These are phyloP conservation scores for Plestiodon gilberti DNA, from an alignment of 2,113 vertebrate genomes.

Conservation along the genomic window DNA sequence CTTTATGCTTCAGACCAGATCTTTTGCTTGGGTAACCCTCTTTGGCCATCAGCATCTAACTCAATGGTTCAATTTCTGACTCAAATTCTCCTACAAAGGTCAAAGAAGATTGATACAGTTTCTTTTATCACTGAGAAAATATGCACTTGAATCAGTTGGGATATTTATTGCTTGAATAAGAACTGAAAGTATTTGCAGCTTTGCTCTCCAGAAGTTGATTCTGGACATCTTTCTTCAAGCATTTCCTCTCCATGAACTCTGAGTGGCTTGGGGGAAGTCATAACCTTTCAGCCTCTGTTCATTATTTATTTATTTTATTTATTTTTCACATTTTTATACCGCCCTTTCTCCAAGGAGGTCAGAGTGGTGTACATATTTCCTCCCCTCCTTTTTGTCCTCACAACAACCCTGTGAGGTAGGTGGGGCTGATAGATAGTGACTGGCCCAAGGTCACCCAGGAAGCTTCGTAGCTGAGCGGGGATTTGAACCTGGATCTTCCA, in stretches of 20 bases:
- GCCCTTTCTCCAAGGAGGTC: no score
- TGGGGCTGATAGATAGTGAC: no score
- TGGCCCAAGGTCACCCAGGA: no score
- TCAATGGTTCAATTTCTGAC: neutral
- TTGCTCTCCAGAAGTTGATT: neutral
- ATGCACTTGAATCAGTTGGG: neutral
- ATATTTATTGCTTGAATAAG: neutral
- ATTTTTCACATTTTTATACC: no score
- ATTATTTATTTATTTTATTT: no score
- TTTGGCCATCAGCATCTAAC: neutral
- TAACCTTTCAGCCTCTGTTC: neutral
- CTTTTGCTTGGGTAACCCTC: neutral
- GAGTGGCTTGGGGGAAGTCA: no score
- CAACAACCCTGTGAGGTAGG: no score
- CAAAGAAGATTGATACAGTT: neutral
- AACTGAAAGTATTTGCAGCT: neutral
- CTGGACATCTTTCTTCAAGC: neutral
- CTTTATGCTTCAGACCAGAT: neutral
- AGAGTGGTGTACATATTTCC: no score
- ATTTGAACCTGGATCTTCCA: no score
- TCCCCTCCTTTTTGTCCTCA: no score
- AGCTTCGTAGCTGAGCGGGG: no score
- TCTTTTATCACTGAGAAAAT: neutral
- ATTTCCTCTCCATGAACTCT: neutral
- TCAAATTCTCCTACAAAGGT: neutral